Evolutionary conservation across 2,113 vertebrate species (phyloP).

Genomic region (Osmerus eperlanus): DNA sequence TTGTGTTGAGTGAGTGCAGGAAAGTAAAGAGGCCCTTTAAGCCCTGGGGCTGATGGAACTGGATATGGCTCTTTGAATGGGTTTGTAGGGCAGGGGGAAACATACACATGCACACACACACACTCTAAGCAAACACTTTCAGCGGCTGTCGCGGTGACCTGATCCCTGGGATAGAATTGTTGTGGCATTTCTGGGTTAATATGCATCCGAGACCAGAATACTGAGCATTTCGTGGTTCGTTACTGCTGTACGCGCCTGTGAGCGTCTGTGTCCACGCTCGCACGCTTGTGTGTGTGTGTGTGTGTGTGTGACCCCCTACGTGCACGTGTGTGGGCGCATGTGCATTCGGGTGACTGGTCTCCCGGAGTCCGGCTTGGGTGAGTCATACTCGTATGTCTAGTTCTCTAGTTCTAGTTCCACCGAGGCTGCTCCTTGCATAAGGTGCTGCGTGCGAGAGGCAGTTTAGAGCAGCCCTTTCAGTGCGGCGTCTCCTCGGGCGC

Average conservation of each 20-base stretch:
- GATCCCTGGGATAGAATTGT: slow-evolving; percentile 8
- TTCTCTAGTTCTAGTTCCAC: too few relatives aligned
- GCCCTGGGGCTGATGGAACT: slow-evolving; percentile 9
- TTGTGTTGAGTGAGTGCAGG: background rate
- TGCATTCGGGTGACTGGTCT: background rate
- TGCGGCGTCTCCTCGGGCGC: background rate
- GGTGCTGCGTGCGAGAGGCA: background rate
- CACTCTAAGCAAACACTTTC: background rate
- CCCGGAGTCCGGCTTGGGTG: too few relatives aligned
- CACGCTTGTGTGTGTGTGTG: background rate
- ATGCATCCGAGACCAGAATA: slow-evolving; percentile 20
- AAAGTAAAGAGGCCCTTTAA: background rate
- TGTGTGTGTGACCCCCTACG: background rate
- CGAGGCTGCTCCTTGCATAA: too few relatives aligned
- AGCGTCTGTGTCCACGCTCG: background rate
- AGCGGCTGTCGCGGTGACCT: slow-evolving; percentile 14
- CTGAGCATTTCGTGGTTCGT: background rate
- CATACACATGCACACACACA: background rate
- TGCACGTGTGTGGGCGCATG: slow-evolving; percentile 2
- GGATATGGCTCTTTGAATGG: slow-evolving; percentile 10
- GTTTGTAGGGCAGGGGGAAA: slow-evolving; percentile 16
- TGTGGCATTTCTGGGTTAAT: slow-evolving; percentile 64
- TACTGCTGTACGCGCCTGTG: background rate
- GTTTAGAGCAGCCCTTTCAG: slow-evolving; percentile 6
- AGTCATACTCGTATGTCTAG: too few relatives aligned